Evolutionary conservation across 1,140 invertebrate species (phyloP), one percentile per base, ranked within the genome.

Genomic region (Zaprionus taronus): DNA sequence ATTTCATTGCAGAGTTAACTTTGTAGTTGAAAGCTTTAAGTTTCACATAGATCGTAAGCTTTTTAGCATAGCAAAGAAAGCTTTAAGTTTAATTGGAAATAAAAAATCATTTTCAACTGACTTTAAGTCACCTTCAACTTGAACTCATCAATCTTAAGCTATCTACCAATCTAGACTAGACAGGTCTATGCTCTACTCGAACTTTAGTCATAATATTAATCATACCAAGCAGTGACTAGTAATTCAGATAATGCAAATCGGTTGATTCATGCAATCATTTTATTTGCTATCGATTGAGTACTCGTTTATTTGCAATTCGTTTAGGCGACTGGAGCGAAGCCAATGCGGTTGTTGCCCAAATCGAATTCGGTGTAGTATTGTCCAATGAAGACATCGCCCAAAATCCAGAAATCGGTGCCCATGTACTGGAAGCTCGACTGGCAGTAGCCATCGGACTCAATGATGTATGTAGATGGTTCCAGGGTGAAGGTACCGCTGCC

Each of bases 351-450:
- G 72, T 97, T 95, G 41, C 93, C 95, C 85, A 95, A 78, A 92
- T 96, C 95, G 92, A 96, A 96, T 82, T 95, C 95, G 15, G 96
- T 95, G 92, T 96, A 96, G 87, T 94, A 96, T 41, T 93, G 93
- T 14, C 96, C 95, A 84, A 96, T 95, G 83, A 96, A 96, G 24
- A 96, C 94, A 91, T 96, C 96, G 24, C 91, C 91, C 57, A 92
- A 61, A 22, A 92, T 91, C 91, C 91, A 92, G 49, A 92, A 91
- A 26, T 78, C 61, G 17, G 61, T 56, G 22, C 75, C 70, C 67
- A 75, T 72, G 5, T 72, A 63, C 47, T 78, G 51, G 34, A 92
- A 79, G 51, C 56, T 66, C 4, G 90, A 74, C 34, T 53, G 34
- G 34, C 91, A 91, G n/a, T 53, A 1, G 4, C 51, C 11, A 9